Evolutionary conservation across 2,888 invertebrate genomes (phyloP).

Genomic region (Vesta saturnalis): DNA sequence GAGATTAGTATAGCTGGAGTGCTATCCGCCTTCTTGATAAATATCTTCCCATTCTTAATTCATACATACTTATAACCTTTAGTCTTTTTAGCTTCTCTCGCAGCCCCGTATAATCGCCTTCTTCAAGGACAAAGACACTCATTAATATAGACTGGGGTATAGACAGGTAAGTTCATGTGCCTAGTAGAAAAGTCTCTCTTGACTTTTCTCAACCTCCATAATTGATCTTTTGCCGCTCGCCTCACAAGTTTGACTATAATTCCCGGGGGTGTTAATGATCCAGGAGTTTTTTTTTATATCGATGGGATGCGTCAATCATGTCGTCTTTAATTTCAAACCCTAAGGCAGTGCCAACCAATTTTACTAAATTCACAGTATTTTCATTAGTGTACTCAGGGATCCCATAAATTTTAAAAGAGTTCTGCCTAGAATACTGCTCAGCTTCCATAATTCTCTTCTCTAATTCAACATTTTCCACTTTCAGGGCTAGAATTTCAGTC

Average conservation of each 20-base stretch:
- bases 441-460: not conserved
- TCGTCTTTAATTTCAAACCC: not conserved
- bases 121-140: not conserved
- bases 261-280: not conserved
- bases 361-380: not conserved
- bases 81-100: not conserved
- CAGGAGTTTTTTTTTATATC: too few relatives aligned
- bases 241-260: not conserved
- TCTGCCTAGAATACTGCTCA: not conserved
- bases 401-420: not conserved
- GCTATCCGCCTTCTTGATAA: not conserved
- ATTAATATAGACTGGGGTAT: not conserved
- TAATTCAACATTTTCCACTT: not conserved
- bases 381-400: not conserved
- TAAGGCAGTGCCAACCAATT: not conserved
- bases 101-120: not conserved
- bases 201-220: not conserved
- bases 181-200: not conserved
- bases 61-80: not conserved
- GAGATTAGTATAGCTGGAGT: too few relatives aligned
- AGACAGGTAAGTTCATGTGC: not conserved
- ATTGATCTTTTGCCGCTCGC: not conserved
- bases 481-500: not conserved
- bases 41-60: not conserved
- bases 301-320: not conserved